Base-by-base conservation (phyloP, 2,888 invertebrate species). In the Leptodirus hochenwartii region DNA sequence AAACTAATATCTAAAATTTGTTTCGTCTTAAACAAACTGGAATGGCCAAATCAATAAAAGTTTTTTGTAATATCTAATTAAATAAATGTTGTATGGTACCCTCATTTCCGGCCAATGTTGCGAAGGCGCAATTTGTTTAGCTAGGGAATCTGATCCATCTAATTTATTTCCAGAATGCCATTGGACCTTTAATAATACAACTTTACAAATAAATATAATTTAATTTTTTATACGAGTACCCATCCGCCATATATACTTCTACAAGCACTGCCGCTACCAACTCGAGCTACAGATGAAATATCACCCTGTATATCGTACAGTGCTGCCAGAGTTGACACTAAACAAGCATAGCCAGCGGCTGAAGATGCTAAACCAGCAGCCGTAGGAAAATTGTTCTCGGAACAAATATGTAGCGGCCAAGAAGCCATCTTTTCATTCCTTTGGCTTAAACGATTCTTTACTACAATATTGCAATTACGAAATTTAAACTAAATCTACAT, bases 291-390 rank as follows among this genome's bases (percentile, higher is more conserved):
- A 2, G 59, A 57, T 29, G 82, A 77, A 5, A 85, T 58, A 45
- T 84, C 76, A 22, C 69, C 72, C 41, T 74, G 58, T 1, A 87
- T 57, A 37, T 69, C 69, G 47, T 77, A 88, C 1, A 87, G 55
- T 40, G 68, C 64, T 1, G 84, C 76, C 32, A 95, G 54, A 1
- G 85, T 72, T 40, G 66, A 72, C 1, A 85, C 85, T 43, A 95
- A 58, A 50, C 91, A 91, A 3, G 96, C 95, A 54, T 91, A 96
- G 3, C 98, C 98, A 22, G 98, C 93, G 15, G 98, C 96, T 33
- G 95, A 95, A 2, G 95, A 96, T 1, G 98, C 98, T 27, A 99
- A 61, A 1, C 98, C 98, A 31, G 96, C 95, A 3, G 93, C 93
- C 3, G 96, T 96, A 8, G 98, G 98, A 49, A 99, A 99, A 60